Base-by-base conservation (phyloP, 2,113 vertebrate genomes). In the Labeo rohita region DNA sequence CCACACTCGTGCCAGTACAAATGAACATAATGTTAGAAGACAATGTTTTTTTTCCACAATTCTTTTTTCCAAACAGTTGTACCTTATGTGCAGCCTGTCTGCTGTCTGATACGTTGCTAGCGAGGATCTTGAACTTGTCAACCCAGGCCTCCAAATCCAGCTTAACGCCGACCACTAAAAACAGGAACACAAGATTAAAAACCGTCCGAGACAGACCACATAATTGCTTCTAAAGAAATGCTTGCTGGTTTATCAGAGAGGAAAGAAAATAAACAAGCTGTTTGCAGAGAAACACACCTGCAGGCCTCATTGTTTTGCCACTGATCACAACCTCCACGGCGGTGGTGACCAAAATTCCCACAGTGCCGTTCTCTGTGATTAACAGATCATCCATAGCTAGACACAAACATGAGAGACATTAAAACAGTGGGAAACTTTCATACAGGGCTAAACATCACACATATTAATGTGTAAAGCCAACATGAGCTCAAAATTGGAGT, bases 61-160 rank as follows among this genome's bases (percentile, higher is more conserved):
- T 45, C 7, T 49, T 9, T 3, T 16, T 10, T 21, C 5, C 15
- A 56, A 13, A 16, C 13, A 39, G 6, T 43, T 12, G 4, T 95
- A 99, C 98, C 95, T 97, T 97, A 76, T 97, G 96, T 76, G 97
- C 86, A 1, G 95, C 94, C 85, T 96, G 96, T 85, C 97, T 96
- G 8, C 94, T 95, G 90, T 98, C 97, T 0, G 98, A 99, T 83
- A 97, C 96, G 59, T 99, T 99, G 93, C 98, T 99, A 21, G 98
- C 98, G 80, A 99, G 93, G 92, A 99, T 97, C 93, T 99, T 99
- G 91, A 99, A 99, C 93, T 99, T 99, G 92, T 98, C 97, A 8
- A 98, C 96, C 98, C 98, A 99, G 12, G 98, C 97, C 89, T 99
- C 98, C 90, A 98, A 91, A 92, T 99, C 98, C 91, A 99, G 94